Evolutionary conservation across 2,888 invertebrate genomes (phyloP).

Genomic region (Periphyllus acericola): DNA sequence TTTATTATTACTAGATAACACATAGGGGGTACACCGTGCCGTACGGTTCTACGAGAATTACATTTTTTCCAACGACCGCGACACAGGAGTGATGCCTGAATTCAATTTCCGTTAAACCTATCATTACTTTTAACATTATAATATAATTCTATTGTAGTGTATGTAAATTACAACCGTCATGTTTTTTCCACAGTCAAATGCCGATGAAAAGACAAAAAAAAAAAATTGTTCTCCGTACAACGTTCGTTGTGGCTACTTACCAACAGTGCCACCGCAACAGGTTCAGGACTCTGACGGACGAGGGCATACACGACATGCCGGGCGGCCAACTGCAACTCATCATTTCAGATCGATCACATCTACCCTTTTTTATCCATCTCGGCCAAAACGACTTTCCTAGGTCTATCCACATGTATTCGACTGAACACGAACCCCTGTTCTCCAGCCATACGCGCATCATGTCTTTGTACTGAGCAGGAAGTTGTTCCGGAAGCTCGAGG

Average conservation of each 20-base stretch:
- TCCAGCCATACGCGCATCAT: constrained; percentile 66
- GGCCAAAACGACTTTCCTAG: constrained; percentile 71
- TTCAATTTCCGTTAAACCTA: no score
- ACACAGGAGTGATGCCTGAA: no score
- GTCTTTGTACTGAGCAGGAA: constrained; percentile 64
- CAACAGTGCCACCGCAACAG: constrained; percentile 70
- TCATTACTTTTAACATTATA: no score
- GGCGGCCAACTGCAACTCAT: constrained; percentile 70
- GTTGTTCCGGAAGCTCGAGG: constrained; percentile 64
- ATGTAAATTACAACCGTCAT: no score
- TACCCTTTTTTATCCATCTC: constrained; percentile 66
- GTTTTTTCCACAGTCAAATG: no score
- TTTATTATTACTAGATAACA: neutral
- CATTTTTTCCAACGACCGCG: neutral
- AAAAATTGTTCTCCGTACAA: neutral
- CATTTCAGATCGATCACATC: constrained; percentile 61
- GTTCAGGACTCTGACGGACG: constrained; percentile 67
- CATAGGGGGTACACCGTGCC: neutral
- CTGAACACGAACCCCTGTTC: constrained; percentile 67
- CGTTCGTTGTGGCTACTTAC: constrained; percentile 63
- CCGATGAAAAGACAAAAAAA: no score
- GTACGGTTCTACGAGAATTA: neutral
- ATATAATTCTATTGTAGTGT: no score
- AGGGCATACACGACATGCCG: constrained; percentile 69
- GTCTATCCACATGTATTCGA: constrained; percentile 69